Evolutionary conservation across 2,113 vertebrate species (phyloP), one percentile per base, ranked within the genome.

Genomic region (Gasterosteus nipponicus): DNA sequence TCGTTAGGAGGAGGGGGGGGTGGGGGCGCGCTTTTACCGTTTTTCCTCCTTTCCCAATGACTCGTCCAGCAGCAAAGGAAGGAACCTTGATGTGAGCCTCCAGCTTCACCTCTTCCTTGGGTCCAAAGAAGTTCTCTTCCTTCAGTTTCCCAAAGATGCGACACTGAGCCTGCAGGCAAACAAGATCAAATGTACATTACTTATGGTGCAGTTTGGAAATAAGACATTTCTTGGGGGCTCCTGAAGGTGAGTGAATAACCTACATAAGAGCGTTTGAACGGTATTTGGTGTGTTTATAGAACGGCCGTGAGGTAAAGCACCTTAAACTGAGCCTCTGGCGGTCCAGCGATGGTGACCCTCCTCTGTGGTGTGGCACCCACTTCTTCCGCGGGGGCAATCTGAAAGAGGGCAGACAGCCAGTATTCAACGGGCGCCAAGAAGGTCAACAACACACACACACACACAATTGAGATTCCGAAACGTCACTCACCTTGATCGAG

Each of bases 251-350:
- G 49, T 16, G 12, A 57, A 4, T 16, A 10, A 26, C 38, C 26
- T 3, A 47, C 6, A 7, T 11, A 9, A 59, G 10, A 10, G 15
- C n/a, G 10, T 15, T 26, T 26, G 16, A 67, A 31, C 19, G 14
- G 10, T 57, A 3, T 77, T 74, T 73, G 41, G 19, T 47, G 56
- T 4, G 14, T 35, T 60, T 16, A 56, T 76, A 18, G 8, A n/a
- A 8, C 14, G n/a, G 29, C 67, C 26, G 63, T 44, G 2, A 75
- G 6, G 12, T 71, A 38, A 44, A 35, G 26, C 44, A 99, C 98
- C 96, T 99, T 99, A 89, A 99, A 99, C 88, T 99, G 98, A 93
- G 98, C 98, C 92, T 99, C 98, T 70, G 98, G 98, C 2, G 97
- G 97, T 84, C 98, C 98, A 22, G 95, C 94, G 53, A 99, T 98